Percentiles rank a stretch among this genome's conserved stretches.
phyloP scores from a whole-genome alignment of 2,113 vertebrate genomes.

The Orthochromis indermauri region DNA sequence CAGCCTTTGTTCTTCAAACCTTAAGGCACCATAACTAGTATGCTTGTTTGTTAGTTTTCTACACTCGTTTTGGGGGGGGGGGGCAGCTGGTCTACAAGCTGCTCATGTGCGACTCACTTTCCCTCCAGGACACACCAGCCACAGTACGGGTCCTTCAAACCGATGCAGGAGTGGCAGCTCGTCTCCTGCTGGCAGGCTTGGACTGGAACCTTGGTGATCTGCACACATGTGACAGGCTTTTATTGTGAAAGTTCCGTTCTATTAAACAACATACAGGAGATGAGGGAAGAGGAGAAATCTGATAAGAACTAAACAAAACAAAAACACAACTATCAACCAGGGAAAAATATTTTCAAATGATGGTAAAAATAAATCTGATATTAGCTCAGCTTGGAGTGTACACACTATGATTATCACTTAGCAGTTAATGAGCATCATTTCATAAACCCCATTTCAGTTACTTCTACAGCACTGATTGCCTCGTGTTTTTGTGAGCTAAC shows the following conservation, averaged over 20 bases:
- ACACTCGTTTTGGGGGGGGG: not conserved
- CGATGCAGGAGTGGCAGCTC: constrained; percentile 75
- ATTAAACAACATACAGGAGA: not conserved
- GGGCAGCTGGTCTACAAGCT: not conserved
- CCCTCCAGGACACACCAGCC: constrained; percentile 93
- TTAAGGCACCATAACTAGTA: not conserved
- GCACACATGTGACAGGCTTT: not conserved
- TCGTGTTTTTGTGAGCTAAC: not conserved
- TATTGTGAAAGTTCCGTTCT: not conserved
- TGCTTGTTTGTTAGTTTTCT: not conserved
- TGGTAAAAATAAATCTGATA: not conserved
- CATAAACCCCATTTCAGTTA: not conserved
- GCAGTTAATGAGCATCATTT: not conserved
- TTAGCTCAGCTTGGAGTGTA: not conserved
- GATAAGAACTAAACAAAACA: not conserved
- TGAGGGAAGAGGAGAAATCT: not conserved
- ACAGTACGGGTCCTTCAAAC: constrained; percentile 85
- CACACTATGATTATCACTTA: not conserved
- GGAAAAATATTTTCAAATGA: not conserved
- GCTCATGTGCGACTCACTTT: constrained; percentile 65
- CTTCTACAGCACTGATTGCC: not conserved
- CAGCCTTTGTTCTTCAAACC: not conserved
- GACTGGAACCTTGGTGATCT: constrained; percentile 78
- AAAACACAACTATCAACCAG: not conserved
- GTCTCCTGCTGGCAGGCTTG: constrained; percentile 79